Evolutionary conservation across 2,113 vertebrate genomes (phyloP), one percentile per base, ranked within the genome.

Genomic region (Pterophyllum scalare): DNA sequence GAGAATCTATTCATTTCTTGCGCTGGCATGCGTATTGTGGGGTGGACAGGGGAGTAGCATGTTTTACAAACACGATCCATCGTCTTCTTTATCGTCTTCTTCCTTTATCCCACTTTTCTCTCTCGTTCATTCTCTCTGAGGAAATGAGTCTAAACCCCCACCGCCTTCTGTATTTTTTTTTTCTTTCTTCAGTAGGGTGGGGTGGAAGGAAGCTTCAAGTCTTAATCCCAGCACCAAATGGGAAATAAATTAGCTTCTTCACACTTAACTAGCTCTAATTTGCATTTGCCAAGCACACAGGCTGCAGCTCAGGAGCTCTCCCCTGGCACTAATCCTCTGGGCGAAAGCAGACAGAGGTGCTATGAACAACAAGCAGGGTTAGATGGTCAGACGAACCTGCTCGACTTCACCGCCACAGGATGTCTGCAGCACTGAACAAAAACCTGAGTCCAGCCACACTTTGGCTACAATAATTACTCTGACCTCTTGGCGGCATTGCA

Each of bases 231-330:
- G 94, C 94, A 93, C 94, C 87, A 96, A 96, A 96, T 96, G 96
- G 95, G 95, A 97, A 96, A 96, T 97, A 96, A 97, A 97, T 97
- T 94, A 96, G 95, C 94, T 95, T 96, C 96, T 96, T 97, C 96
- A 97, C 95, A 96, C 95, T 96, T 96, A 96, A 97, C 95, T 96
- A 97, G 95, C 95, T 95, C 96, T 94, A 87, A 95, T 97, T 96
- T 95, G 94, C 95, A 96, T 96, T 96, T 94, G 89, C 93, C 87
- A 49, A 94, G 91, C 90, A 87, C 82, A 90, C 89, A 93, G 86
- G 83, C 91, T 88, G 92, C 91, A 86, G 90, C 92, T 85, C 89
- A 67, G 87, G 90, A 92, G 93, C 84, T 88, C 81, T 93, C 94
- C 94, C 92, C 81, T 87, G 91, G 94, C 93, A 95, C 92, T 96